Evolutionary conservation across 2,113 vertebrate genomes (phyloP), one percentile per base, ranked within the genome.

Genomic region (Erinaceus europaeus): DNA sequence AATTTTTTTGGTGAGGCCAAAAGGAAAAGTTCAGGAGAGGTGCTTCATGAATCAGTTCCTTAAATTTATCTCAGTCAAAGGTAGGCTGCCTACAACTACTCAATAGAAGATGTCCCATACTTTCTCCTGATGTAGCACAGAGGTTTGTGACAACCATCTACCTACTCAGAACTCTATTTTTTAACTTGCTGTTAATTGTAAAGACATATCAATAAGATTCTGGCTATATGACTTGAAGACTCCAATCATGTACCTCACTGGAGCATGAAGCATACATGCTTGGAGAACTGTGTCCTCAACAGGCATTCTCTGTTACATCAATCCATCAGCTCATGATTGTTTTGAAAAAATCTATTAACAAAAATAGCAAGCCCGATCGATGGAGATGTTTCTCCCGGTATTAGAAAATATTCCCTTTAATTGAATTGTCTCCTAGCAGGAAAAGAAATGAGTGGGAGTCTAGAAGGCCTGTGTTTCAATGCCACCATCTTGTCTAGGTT

Each of bases 1-100:
- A 87, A 94, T 90, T 85, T 90, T 85, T 85, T 64, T 46, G 40
- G 84, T 71, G 46, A 91, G 67, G 21, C 29, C 81, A 89, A 89
- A 57, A 61, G 57, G 25, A 62, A 90, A 92, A 84, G 84, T 87
- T 92, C 89, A 92, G 46, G 48, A 77, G 68, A 80, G 48, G 72
- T 83, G 55, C 46, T 91, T 34, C 55, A n/a, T 72, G 57, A 88
- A 78, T 84, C 68, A 44, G 32, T 10, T 79, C 87, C 85, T 89
- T 69, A 64, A 18, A 76, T 84, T 84, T 44, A 74, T 84, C 69
- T 52, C n/a, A 50, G 64, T 91, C 81, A 86, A 68, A 87, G 61
- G 10, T 17, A 83, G 84, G 68, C 44, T 80, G 18, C 55, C 50
- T 55, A 29, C 77, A 86, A 71, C n/a, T 40, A n/a, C n/a, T n/a